A percentile compares a stretch with the other conserved stretches of the same genome.
phyloP scores from a whole-genome alignment of 2,797 vertebrate species.

The Sebastes vulpes region DNA sequence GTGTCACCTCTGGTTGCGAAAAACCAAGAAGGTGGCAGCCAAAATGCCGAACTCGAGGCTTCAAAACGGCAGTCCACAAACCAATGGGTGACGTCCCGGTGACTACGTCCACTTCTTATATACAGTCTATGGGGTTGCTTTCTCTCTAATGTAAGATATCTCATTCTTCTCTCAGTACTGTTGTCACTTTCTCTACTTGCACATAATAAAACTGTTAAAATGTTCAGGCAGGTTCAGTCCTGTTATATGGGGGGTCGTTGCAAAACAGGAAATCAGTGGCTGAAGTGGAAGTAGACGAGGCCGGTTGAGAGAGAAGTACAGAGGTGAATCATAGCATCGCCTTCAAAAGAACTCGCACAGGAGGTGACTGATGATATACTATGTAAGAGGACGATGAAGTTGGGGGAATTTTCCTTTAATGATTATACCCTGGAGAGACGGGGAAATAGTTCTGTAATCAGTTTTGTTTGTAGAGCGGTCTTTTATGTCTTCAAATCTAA shows the following conservation, averaged over 20 bases:
- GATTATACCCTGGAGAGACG: background rate
- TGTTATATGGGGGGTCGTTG: too few relatives aligned
- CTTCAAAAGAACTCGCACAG: background rate
- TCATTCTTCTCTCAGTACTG: background rate
- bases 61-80: too few relatives aligned
- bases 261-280: too few relatives aligned
- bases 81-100: too few relatives aligned
- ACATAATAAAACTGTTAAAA: background rate
- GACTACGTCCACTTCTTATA: too few relatives aligned
- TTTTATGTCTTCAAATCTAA: constrained; percentile 29
- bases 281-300: too few relatives aligned
- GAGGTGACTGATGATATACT: background rate
- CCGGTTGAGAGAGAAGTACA: background rate
- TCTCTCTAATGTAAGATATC: background rate
- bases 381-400: background rate
- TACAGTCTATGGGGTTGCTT: background rate
- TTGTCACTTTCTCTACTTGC: background rate
- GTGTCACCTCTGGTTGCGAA: too few relatives aligned
- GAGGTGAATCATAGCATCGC: background rate
- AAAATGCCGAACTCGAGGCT: too few relatives aligned
- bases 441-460: constrained; percentile 17
- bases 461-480: constrained; percentile 44
- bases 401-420: background rate
- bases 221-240: too few relatives aligned
- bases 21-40: too few relatives aligned